phyloP scores from a whole-genome alignment of 2,797 vertebrate species.

The Enteromius viviparus region DNA sequence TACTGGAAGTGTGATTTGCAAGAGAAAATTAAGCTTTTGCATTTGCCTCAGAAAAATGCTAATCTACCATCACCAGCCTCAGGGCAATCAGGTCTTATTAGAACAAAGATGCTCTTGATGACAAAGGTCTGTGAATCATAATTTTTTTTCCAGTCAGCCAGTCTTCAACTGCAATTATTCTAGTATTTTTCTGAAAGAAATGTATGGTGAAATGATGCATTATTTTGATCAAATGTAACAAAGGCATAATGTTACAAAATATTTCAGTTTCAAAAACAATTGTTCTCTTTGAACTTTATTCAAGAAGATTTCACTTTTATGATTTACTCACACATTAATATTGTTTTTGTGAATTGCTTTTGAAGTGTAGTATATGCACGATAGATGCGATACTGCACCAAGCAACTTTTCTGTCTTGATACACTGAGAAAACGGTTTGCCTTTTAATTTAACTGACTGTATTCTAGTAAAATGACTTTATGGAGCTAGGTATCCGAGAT shows the following conservation, averaged over 20 bases:
- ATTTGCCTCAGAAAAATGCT: background rate
- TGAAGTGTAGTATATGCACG: background rate
- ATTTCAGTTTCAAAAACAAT: background rate
- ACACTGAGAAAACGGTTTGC: background rate
- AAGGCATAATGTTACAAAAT: background rate
- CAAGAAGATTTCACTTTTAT: background rate
- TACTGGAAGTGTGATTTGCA: background rate
- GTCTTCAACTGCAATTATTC: background rate
- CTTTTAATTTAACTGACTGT: background rate
- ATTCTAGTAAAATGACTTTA: background rate
- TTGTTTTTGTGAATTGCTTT: slow-evolving; percentile 10
- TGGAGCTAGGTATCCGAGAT: background rate
- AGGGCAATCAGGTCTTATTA: background rate
- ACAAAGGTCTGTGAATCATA: background rate
- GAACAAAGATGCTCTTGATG: background rate
- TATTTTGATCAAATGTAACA: background rate
- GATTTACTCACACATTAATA: background rate
- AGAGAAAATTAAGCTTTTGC: background rate
- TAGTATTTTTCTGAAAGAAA: background rate
- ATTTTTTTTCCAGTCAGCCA: background rate
- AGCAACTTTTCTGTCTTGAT: background rate
- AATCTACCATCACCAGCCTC: background rate
- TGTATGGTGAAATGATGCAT: background rate
- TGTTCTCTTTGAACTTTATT: background rate
- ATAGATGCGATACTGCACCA: background rate